These are phyloP conservation scores for Buathra laborator DNA, from an alignment of 2,888 invertebrate genomes.

Conservation along the genomic window DNA sequence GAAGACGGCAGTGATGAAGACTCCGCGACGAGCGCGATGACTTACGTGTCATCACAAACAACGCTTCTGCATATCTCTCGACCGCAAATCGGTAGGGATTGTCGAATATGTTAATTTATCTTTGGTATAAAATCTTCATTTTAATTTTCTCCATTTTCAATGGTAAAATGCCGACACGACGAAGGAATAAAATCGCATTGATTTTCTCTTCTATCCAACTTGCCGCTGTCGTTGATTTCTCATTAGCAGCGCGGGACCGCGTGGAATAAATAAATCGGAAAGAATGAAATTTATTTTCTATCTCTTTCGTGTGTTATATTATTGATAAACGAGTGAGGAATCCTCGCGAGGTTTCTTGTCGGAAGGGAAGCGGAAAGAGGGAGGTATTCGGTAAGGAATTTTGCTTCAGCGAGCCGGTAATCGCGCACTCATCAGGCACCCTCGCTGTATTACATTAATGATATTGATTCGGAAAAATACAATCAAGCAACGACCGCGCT, in stretches of 20 bases:
- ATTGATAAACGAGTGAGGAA: slow-evolving; percentile 65
- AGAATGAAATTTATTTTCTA: slow-evolving; percentile 59
- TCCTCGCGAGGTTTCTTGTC: slow-evolving; percentile 16
- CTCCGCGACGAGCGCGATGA: slow-evolving; percentile 4
- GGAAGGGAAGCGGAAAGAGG: slow-evolving; percentile 23
- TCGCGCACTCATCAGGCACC: slow-evolving; percentile 80
- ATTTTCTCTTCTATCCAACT: slow-evolving; percentile 24
- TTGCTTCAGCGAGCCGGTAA: slow-evolving; percentile 69
- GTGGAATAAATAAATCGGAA: slow-evolving; percentile 61
- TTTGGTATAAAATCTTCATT: not conserved
- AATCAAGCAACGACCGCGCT: slow-evolving; percentile 75
- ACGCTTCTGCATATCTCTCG: not conserved
- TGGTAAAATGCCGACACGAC: not conserved
- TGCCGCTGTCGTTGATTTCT: slow-evolving; percentile 63
- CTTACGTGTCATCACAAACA: slow-evolving; percentile 8
- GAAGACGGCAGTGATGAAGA: slow-evolving; percentile 9
- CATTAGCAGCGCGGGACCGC: slow-evolving; percentile 50
- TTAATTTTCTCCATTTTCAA: not conserved
- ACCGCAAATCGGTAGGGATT: slow-evolving; percentile 26
- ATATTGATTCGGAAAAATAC: slow-evolving; percentile 83
- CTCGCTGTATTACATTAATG: slow-evolving; percentile 83
- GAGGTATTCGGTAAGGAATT: slow-evolving; percentile 46
- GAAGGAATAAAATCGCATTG: slow-evolving; percentile 30
- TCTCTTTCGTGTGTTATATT: slow-evolving; percentile 50
- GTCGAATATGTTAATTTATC: slow-evolving; percentile 50